Percentiles rank a stretch among this genome's conserved stretches.
Conservation (phyloP, 2,797 vertebrate genomes). For the Mormyrus hasselquistii region DNA sequence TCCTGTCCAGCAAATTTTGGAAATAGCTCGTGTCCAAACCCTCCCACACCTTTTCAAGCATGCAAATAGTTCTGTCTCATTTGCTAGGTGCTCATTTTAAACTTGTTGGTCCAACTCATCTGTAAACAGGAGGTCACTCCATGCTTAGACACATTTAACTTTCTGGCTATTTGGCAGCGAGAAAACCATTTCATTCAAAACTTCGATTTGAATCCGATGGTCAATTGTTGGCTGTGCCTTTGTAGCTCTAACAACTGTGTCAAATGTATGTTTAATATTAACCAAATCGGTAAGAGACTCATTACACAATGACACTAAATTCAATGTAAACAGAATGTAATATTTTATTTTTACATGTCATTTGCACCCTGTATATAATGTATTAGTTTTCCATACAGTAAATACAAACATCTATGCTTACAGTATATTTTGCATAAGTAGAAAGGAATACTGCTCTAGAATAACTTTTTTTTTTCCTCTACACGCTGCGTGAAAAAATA, state of each 20-base stretch:
- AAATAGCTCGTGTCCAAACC: not conserved
- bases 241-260: not conserved
- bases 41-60: not conserved
- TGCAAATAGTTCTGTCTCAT: not conserved
- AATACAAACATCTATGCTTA: conserved; percentile 28
- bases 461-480: conserved; percentile 17
- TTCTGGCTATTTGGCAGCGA: not conserved
- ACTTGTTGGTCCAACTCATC: not conserved
- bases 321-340: not conserved
- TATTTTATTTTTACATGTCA: conserved; percentile 20
- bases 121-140: not conserved
- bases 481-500: conserved; percentile 55
- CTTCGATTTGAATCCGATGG: not conserved
- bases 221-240: not conserved
- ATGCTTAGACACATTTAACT: not conserved
- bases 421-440: conserved; percentile 22
- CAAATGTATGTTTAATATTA: not conserved
- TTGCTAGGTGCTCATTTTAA: not conserved
- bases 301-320: not conserved
- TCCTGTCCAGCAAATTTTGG: not conserved
- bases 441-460: conserved; percentile 34
- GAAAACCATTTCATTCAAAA: not conserved
- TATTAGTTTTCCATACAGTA: conserved; percentile 34
- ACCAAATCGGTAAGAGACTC: not conserved
- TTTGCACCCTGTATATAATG: conserved; percentile 30